These are phyloP conservation scores for Hiodon tergisus DNA, from an alignment of 2,113 vertebrate genomes.

Conservation along the genomic window DNA sequence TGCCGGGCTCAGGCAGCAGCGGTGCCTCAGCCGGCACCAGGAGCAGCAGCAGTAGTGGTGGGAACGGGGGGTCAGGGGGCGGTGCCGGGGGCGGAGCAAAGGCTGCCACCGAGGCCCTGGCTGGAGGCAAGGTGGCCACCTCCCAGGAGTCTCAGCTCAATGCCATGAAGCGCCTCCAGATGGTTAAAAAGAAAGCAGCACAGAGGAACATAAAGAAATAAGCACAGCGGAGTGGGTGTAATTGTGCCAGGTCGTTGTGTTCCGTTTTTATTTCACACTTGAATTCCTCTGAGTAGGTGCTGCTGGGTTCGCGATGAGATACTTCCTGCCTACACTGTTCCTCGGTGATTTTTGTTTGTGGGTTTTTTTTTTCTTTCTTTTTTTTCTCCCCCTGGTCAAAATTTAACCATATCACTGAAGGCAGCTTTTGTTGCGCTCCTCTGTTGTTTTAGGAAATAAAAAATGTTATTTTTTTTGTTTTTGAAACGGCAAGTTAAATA, in stretches of 20 bases:
- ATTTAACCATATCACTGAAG: slow-evolving; percentile 1
- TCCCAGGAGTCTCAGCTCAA: slow-evolving; percentile 95
- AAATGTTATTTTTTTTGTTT: neutral
- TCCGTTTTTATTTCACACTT: slow-evolving; percentile 43
- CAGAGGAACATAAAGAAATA: slow-evolving; percentile 95
- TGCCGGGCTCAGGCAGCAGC: slow-evolving; percentile 62
- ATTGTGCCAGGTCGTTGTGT: neutral
- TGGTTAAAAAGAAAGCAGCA: slow-evolving; percentile 97
- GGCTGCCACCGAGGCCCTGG: slow-evolving; percentile 43
- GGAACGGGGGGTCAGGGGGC: slow-evolving; percentile 48
- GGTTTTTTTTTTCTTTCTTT: neutral
- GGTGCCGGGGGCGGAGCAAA: slow-evolving; percentile 61
- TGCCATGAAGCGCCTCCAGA: slow-evolving; percentile 92
- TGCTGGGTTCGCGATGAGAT: slow-evolving; percentile 31
- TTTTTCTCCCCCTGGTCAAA: neutral
- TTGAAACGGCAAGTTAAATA: slow-evolving; percentile 7
- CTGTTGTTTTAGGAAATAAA: slow-evolving; percentile 18
- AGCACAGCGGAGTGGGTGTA: slow-evolving; percentile 23
- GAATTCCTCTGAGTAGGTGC: slow-evolving; percentile 46
- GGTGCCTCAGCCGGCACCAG: slow-evolving; percentile 49
- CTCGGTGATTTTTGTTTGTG: too few relatives aligned
- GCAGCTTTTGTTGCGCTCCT: slow-evolving; percentile 7
- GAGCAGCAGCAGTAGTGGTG: slow-evolving; percentile 50
- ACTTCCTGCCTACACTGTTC: too few relatives aligned
- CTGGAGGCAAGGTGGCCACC: slow-evolving; percentile 78